These are phyloP conservation scores for Ophthalmolycus amberensis DNA, from an alignment of 2,113 vertebrate genomes.

Conservation along the genomic window DNA sequence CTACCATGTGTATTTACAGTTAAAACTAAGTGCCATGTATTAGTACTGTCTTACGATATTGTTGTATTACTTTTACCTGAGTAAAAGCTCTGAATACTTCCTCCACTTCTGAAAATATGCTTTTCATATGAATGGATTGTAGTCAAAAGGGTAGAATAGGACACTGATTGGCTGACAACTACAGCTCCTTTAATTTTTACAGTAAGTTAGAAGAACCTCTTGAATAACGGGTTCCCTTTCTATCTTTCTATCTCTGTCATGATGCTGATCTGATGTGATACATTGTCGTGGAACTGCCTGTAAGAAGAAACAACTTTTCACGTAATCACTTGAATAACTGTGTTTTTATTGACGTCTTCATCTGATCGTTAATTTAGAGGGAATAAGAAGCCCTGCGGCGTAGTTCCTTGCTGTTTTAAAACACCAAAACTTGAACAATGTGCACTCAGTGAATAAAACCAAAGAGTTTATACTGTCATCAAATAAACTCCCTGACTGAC, in stretches of 20 bases:
- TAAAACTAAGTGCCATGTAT: too few relatives aligned
- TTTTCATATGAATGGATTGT: slow-evolving; percentile 6
- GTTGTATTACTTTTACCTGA: too few relatives aligned
- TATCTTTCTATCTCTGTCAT: too few relatives aligned
- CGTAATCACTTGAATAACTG: neutral
- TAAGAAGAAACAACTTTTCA: neutral
- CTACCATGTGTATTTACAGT: too few relatives aligned
- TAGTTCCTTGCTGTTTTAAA: neutral
- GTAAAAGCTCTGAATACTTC: neutral
- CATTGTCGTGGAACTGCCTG: neutral
- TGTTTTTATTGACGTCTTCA: neutral
- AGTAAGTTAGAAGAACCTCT: neutral
- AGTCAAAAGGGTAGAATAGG: neutral
- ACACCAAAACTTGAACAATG: neutral
- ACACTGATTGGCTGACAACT: neutral
- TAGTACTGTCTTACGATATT: neutral
- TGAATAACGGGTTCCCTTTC: neutral
- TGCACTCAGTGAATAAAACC: neutral
- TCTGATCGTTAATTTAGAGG: neutral
- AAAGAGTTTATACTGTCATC: neutral
- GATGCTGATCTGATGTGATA: neutral
- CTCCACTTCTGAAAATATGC: neutral
- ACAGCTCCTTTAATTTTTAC: neutral
- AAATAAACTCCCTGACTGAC: neutral
- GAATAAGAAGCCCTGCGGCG: neutral